Evolutionary conservation across 2,797 vertebrate species (phyloP).

Genomic region (Acipenser transmontanus): DNA sequence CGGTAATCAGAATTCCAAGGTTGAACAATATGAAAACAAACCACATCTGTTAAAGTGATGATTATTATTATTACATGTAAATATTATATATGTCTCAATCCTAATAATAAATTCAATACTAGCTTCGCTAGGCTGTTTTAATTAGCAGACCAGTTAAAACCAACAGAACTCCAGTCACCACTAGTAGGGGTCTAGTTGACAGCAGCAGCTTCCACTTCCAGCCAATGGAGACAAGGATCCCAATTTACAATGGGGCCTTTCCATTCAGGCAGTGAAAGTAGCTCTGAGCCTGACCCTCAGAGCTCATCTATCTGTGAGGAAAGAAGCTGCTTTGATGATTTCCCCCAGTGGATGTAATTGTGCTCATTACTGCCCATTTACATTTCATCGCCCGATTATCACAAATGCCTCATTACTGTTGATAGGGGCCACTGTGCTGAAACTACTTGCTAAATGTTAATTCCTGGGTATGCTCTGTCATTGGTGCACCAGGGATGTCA

Average conservation of each 20-base stretch:
- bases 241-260: slow-evolving; percentile 20
- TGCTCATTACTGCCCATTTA: slow-evolving; percentile 88
- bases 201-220: slow-evolving; percentile 26
- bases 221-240: slow-evolving; percentile 31
- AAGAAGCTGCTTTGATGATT: slow-evolving; percentile 62
- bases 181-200: slow-evolving; percentile 4
- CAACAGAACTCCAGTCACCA: slow-evolving; percentile 31
- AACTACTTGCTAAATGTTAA: slow-evolving; percentile 57
- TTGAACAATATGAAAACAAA: too few relatives aligned
- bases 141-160: slow-evolving; percentile 58
- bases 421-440: slow-evolving; percentile 58
- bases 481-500: slow-evolving; percentile 16
- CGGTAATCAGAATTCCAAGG: too few relatives aligned
- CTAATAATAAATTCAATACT: slow-evolving; percentile 54
- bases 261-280: slow-evolving; percentile 37
- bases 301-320: slow-evolving; percentile 60
- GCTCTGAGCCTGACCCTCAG: slow-evolving; percentile 42
- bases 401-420: slow-evolving; percentile 75
- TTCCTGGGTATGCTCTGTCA: slow-evolving; percentile 49
- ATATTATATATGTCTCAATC: background rate
- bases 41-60: too few relatives aligned
- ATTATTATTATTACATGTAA: too few relatives aligned
- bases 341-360: slow-evolving; percentile 73
- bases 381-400: slow-evolving; percentile 88
- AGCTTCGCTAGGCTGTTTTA: slow-evolving; percentile 53